Evolutionary conservation across 2,888 invertebrate species (phyloP).

Genomic region (Spodoptera picta): DNA sequence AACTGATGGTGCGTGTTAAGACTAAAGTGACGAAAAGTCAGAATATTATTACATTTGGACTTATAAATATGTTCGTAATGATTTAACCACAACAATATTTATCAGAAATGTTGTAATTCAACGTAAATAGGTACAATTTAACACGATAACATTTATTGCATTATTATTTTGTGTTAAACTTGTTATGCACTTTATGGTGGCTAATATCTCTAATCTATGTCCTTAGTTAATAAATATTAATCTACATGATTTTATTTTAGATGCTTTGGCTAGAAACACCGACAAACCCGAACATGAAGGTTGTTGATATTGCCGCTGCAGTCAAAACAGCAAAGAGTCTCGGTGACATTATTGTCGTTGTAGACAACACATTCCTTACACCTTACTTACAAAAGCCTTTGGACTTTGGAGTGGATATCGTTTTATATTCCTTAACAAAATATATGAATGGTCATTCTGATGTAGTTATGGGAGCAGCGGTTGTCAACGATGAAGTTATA

Average conservation of each 20-base stretch:
- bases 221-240: background rate
- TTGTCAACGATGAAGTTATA: constrained; percentile 92
- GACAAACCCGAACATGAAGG: constrained; percentile 97
- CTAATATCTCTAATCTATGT: no score
- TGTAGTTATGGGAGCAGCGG: constrained; percentile 97
- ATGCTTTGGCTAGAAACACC: constrained; percentile 98
- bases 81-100: constrained; percentile 85
- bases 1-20: constrained; percentile 24
- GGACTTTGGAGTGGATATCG: constrained; percentile 96
- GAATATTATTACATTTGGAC: constrained; percentile 49
- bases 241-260: constrained; percentile 77
- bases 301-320: constrained; percentile 95
- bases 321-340: constrained; percentile 84
- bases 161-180: constrained; percentile 15
- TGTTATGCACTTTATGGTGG: no score
- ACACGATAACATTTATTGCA: constrained; percentile 39
- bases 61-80: constrained; percentile 20
- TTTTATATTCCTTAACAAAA: constrained; percentile 97
- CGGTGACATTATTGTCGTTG: constrained; percentile 48
- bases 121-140: constrained; percentile 47
- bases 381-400: constrained; percentile 97
- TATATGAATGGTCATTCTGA: constrained; percentile 99
- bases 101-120: constrained; percentile 51
- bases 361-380: constrained; percentile 89
- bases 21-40: constrained; percentile 51